Percentiles rank a stretch among this genome's conserved stretches.
phyloP scores from a whole-genome alignment of 2,888 invertebrate species.

The Ischnus inquisitorius region DNA sequence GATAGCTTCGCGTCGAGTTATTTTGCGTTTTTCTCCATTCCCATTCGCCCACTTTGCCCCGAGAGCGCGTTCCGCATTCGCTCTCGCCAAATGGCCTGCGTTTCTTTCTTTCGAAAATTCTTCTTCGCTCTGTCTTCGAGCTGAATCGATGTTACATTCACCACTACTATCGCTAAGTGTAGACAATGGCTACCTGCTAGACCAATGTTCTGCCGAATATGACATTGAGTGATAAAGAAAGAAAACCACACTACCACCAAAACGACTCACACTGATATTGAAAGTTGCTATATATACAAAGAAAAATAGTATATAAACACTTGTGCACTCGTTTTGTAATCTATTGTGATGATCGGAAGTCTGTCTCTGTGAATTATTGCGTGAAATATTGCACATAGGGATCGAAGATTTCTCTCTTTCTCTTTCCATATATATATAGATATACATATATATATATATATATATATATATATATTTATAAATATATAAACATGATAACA shows the following conservation, averaged over 20 bases:
- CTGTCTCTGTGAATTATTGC: slow-evolving; percentile 60
- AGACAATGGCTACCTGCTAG: slow-evolving; percentile 45
- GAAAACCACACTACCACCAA: slow-evolving; percentile 5
- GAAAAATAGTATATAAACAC: slow-evolving; percentile 23
- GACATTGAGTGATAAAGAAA: slow-evolving; percentile 9
- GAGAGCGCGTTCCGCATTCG: no score
- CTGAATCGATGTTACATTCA: slow-evolving; percentile 37
- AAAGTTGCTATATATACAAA: slow-evolving; percentile 15
- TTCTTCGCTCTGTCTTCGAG: slow-evolving; percentile 60
- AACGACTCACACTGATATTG: slow-evolving; percentile 26
- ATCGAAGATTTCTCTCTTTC: slow-evolving; percentile 58
- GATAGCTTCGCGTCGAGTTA: no score
- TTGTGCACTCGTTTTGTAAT: slow-evolving; percentile 49
- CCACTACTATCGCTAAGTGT: slow-evolving; percentile 40
- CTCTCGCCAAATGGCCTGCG: neutral
- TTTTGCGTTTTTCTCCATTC: neutral
- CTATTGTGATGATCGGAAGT: slow-evolving; percentile 52
- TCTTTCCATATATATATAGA: slow-evolving; percentile 18
- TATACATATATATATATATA: neutral
- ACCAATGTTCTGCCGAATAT: slow-evolving; percentile 31
- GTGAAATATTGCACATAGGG: slow-evolving; percentile 64
- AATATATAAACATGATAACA: no score
- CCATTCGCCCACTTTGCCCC: neutral
- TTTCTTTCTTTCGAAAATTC: slow-evolving; percentile 9
- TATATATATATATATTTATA: neutral